phyloP scores from a whole-genome alignment of 2,797 vertebrate genomes.

The Sylvia borin region DNA sequence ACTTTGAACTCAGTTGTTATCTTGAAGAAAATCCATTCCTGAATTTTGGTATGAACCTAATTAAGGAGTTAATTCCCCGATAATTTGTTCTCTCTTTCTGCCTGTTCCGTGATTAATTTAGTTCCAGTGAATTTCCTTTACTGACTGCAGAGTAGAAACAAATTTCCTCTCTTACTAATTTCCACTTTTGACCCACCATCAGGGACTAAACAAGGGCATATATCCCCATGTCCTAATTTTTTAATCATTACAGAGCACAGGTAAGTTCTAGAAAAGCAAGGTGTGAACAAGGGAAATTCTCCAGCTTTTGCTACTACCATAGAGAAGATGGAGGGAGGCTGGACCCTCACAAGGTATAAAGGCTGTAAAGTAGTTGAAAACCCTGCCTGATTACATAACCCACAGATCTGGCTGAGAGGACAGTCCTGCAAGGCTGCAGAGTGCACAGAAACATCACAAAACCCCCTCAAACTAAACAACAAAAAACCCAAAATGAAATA shows the following conservation, averaged over 20 bases:
- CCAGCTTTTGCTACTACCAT: background rate
- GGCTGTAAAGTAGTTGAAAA: background rate
- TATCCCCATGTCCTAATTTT: background rate
- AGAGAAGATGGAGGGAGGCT: background rate
- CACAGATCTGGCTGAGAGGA: background rate
- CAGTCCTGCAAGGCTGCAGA: background rate
- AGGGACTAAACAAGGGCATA: background rate
- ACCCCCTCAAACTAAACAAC: background rate
- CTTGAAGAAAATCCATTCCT: background rate
- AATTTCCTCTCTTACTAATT: slow-evolving; percentile 38
- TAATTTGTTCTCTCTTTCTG: slow-evolving; percentile 41
- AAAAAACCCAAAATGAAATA: background rate
- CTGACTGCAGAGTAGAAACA: background rate
- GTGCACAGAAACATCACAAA: background rate
- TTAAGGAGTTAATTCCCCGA: slow-evolving; percentile 44
- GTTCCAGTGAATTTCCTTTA: slow-evolving; percentile 57
- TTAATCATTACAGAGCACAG: background rate
- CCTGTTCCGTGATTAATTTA: slow-evolving; percentile 60
- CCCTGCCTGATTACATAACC: background rate
- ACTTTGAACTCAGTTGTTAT: background rate
- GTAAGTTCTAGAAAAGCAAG: background rate
- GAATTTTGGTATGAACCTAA: slow-evolving; percentile 18
- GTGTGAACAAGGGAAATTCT: background rate
- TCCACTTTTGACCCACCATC: slow-evolving; percentile 13
- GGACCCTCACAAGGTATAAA: background rate